A percentile compares a stretch with the other conserved stretches of the same genome.
Evolutionary conservation across 2,888 invertebrate species (phyloP).

Genomic region (Sarcophaga variegata): DNA sequence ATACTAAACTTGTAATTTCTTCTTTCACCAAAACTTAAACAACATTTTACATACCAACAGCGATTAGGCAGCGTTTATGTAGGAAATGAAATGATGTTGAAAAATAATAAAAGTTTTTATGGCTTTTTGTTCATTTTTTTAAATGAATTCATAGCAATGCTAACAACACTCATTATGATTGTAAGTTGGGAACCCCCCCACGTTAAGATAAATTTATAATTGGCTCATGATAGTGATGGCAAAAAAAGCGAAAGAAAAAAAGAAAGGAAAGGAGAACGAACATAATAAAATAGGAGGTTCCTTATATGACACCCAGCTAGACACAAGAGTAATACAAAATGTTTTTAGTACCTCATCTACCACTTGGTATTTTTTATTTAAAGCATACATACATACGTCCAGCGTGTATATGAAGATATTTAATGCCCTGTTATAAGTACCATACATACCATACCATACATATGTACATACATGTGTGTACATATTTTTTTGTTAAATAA

Average conservation of each 20-base stretch:
- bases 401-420: not conserved
- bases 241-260: not conserved
- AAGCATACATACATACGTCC: not conserved
- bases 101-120: constrained; percentile 61
- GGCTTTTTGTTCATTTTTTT: constrained; percentile 33
- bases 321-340: constrained; percentile 36
- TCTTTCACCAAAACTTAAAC: no score
- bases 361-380: constrained; percentile 8
- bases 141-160: constrained; percentile 38
- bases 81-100: constrained; percentile 43
- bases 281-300: constrained; percentile 56
- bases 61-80: constrained; percentile 24
- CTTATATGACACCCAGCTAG: constrained; percentile 49
- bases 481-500: constrained; percentile 17
- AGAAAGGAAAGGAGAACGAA: not conserved
- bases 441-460: not conserved
- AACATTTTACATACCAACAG: not conserved
- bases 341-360: constrained; percentile 30
- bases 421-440: not conserved
- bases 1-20: no score
- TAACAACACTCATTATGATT: constrained; percentile 36
- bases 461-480: not conserved
- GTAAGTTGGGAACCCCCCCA: constrained; percentile 39
- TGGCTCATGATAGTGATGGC: constrained; percentile 39
- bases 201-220: constrained; percentile 59